Percentiles rank a stretch among this genome's conserved stretches.
Conservation (phyloP, 2,888 invertebrate genomes). For the Papilio elwesi region DNA sequence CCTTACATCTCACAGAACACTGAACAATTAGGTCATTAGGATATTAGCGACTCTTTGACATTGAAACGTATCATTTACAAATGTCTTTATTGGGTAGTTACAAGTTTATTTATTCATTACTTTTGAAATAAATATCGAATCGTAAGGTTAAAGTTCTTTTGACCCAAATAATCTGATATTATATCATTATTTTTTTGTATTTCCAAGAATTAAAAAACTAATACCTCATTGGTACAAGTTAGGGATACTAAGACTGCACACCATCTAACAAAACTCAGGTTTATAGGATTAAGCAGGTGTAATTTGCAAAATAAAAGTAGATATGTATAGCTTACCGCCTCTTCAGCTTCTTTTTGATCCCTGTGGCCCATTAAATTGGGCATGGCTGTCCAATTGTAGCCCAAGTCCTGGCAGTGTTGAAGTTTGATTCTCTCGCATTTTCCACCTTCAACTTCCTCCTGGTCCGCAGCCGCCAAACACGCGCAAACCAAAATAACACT, state of each 20-base stretch:
- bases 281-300: neutral
- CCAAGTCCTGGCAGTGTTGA: conserved; percentile 91
- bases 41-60: neutral
- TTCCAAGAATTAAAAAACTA: no score
- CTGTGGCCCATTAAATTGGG: conserved; percentile 93
- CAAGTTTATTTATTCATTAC: neutral
- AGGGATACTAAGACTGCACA: no score
- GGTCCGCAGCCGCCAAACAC: conserved; percentile 72
- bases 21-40: neutral
- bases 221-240: no score
- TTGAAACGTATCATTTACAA: no score
- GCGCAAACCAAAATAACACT: conserved; percentile 63
- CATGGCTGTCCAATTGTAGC: conserved; percentile 94
- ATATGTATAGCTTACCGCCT: conserved; percentile 86
- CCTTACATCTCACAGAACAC: neutral
- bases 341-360: conserved; percentile 91
- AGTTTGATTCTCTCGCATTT: conserved; percentile 92
- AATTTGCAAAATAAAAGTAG: conserved; percentile 7
- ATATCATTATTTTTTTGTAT: no score
- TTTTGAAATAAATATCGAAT: neutral
- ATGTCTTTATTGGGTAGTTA: neutral
- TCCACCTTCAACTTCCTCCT: conserved; percentile 75
- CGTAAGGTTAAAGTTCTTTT: neutral
- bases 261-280: no score
- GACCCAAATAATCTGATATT: no score